A percentile compares a stretch with the other conserved stretches of the same genome.
These are phyloP conservation scores for Brachionus angularis DNA, from an alignment of 1,140 invertebrate genomes.

Conservation along the genomic window DNA sequence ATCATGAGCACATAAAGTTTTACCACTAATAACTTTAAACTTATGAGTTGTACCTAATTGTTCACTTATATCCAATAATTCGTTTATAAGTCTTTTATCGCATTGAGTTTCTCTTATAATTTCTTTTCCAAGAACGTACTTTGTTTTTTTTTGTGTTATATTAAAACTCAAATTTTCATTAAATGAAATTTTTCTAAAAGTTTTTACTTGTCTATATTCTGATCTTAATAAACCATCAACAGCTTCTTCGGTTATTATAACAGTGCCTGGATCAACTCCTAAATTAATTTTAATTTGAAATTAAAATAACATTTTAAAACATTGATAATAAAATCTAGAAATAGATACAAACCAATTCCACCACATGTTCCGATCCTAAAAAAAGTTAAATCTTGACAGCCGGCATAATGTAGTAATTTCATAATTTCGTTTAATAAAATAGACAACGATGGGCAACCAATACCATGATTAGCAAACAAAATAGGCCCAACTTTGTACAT, in stretches of 20 bases:
- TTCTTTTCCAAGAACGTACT: slow-evolving; percentile 38
- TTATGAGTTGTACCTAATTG: background rate
- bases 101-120: slow-evolving; percentile 34
- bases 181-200: background rate
- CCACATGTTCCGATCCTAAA: slow-evolving; percentile 87
- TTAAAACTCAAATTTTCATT: background rate
- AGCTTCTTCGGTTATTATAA: slow-evolving; percentile 79
- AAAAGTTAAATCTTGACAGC: slow-evolving; percentile 74
- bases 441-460: slow-evolving; percentile 84
- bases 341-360: slow-evolving; percentile 67
- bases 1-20: slow-evolving; percentile 90
- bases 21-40: slow-evolving; percentile 66
- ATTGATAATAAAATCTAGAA: background rate
- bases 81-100: background rate
- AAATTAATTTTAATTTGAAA: background rate
- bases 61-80: background rate
- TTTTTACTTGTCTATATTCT: slow-evolving; percentile 35
- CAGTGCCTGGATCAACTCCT: slow-evolving; percentile 72
- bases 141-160: too few species aligned
- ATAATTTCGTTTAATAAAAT: slow-evolving; percentile 87
- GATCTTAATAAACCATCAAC: slow-evolving; percentile 62
- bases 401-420: slow-evolving; percentile 84
- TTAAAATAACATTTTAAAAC: background rate
- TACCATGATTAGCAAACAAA: slow-evolving; percentile 85
- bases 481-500: slow-evolving; percentile 97